Evolutionary conservation across 1,140 invertebrate species (phyloP).

Genomic region (Zaprionus tsacasi): DNA sequence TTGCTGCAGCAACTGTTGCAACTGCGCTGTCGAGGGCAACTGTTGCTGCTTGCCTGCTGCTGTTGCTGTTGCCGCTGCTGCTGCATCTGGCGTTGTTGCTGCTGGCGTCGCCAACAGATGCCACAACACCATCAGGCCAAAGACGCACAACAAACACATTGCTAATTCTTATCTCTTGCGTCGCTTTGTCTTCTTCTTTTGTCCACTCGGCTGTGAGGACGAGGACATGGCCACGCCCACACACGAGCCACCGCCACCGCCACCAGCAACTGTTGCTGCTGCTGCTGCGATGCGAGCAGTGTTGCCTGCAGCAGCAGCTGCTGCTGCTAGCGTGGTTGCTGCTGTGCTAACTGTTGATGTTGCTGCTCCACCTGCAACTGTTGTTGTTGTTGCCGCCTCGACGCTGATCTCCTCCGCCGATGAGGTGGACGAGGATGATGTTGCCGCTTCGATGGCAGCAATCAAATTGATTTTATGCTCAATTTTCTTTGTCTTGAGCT

Average conservation of each 20-base stretch:
- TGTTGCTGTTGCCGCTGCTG: conserved; percentile 14
- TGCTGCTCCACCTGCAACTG: not conserved
- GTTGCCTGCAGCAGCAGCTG: conserved; percentile 8
- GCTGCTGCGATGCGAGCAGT: not conserved
- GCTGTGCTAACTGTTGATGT: not conserved
- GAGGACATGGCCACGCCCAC: conserved; percentile 31
- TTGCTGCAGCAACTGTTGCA: conserved; percentile 37
- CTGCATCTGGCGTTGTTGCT: conserved; percentile 18
- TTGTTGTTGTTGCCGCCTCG: conserved; percentile 47
- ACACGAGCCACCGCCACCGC: not conserved
- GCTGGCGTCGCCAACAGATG: conserved; percentile 62
- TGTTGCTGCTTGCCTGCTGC: conserved; percentile 11
- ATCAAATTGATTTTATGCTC: conserved; percentile 82
- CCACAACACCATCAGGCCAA: conserved; percentile 77
- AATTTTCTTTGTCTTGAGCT: conserved; percentile 78
- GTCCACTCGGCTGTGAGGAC: conserved; percentile 65
- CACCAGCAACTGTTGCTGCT: not conserved
- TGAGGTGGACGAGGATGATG: conserved; percentile 73
- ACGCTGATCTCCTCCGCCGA: conserved; percentile 78
- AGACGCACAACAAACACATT: conserved; percentile 83
- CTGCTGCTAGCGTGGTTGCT: not conserved
- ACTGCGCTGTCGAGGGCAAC: conserved; percentile 9
- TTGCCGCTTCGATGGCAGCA: conserved; percentile 80
- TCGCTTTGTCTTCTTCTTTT: conserved; percentile 82
- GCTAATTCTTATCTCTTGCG: conserved; percentile 84